Conservation (phyloP, 1,140 invertebrate species). For the Trichomalopsis sarcophagae region DNA sequence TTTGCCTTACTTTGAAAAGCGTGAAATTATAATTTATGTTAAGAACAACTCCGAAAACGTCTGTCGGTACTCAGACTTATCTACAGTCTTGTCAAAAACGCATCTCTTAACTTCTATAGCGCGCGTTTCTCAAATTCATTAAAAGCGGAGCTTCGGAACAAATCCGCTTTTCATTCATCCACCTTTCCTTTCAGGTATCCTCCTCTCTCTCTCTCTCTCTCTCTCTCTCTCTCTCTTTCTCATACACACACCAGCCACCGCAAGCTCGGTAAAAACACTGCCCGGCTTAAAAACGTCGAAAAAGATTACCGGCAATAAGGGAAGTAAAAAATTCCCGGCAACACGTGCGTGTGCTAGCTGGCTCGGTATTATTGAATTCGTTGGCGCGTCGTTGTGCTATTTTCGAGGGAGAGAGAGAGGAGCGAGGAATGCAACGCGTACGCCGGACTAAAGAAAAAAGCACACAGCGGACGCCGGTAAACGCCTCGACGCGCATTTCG, state of each 20-base stretch:
- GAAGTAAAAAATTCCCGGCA: neutral
- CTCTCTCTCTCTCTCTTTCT: too few relatives aligned
- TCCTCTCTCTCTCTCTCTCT: too few relatives aligned
- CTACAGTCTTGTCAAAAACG: too few relatives aligned
- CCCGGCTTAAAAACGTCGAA: neutral
- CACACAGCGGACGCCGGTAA: neutral
- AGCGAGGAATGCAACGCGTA: neutral
- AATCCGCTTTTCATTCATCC: neutral
- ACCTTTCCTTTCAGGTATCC: neutral
- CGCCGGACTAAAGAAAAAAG: neutral
- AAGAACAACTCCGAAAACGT: too few relatives aligned
- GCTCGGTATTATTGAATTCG: constrained; percentile 24
- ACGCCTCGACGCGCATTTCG: neutral
- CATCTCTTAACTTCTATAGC: neutral
- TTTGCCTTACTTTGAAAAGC: too few relatives aligned
- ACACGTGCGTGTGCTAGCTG: neutral
- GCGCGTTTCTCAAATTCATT: neutral
- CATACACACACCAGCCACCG: too few relatives aligned
- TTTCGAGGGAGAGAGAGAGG: neutral
- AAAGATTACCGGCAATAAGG: constrained; percentile 5
- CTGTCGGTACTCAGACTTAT: too few relatives aligned
- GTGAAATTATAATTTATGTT: too few relatives aligned
- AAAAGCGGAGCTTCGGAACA: neutral
- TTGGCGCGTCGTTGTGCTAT: neutral
- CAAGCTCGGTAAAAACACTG: neutral